Evolutionary conservation across 2,888 invertebrate genomes (phyloP).

Genomic region (Thalpophila matura): DNA sequence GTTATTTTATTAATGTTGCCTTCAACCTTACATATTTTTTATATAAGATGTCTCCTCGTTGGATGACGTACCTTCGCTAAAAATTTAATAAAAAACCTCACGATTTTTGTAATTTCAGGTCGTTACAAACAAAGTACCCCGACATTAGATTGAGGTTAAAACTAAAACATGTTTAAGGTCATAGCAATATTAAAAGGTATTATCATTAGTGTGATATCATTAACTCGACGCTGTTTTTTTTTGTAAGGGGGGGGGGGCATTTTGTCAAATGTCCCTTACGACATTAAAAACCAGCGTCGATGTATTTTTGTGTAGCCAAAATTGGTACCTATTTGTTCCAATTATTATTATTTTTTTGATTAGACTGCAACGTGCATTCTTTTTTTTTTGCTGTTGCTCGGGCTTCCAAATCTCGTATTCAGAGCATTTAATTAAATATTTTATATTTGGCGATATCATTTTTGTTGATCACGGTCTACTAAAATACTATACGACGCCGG

Average conservation of each 20-base stretch:
- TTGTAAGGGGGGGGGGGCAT: too few relatives aligned
- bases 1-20: neutral
- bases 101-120: slow-evolving; percentile 34
- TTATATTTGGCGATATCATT: neutral
- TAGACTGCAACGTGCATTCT: neutral
- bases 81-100: slow-evolving; percentile 33
- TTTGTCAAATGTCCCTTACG: too few relatives aligned
- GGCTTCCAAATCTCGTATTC: neutral
- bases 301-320: slow-evolving; percentile 9
- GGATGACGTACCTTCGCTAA: slow-evolving; percentile 15
- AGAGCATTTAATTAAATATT: too few relatives aligned
- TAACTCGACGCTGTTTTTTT: too few relatives aligned
- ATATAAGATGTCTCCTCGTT: slow-evolving; percentile 32
- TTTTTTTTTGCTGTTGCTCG: neutral
- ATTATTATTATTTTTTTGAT: neutral
- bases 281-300: too few relatives aligned
- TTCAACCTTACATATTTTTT: slow-evolving; percentile 14
- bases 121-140: slow-evolving; percentile 13
- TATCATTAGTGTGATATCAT: slow-evolving; percentile 11
- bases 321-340: neutral
- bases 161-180: slow-evolving; percentile 26
- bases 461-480: neutral
- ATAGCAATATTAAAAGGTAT: too few relatives aligned
- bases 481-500: neutral
- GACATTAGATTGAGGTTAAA: slow-evolving; percentile 47